These are phyloP conservation scores for Sorex maritimensis DNA, from an alignment of 2,797 vertebrate species.

Conservation along the genomic window DNA sequence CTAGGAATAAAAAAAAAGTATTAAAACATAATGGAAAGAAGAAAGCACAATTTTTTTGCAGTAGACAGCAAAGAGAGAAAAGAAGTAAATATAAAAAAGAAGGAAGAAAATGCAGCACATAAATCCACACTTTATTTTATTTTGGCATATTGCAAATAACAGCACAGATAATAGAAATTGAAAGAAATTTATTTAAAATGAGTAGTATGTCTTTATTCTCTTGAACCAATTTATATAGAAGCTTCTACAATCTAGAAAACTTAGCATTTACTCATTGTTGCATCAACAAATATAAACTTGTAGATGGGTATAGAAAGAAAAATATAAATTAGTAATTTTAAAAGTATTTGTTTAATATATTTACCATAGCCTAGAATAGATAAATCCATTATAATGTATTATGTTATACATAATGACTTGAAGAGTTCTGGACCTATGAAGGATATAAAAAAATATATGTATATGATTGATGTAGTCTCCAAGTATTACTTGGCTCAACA, in stretches of 20 bases:
- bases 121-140: slow-evolving; percentile 18
- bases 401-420: neutral
- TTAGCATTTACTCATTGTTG: slow-evolving; percentile 23
- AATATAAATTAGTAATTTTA: slow-evolving; percentile 17
- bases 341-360: neutral
- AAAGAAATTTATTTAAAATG: slow-evolving; percentile 58
- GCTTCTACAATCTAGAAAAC: slow-evolving; percentile 19
- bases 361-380: neutral
- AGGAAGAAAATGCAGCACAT: neutral
- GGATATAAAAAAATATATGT: neutral
- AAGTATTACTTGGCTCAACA: neutral
- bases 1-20: neutral
- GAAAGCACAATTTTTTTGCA: neutral
- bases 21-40: neutral
- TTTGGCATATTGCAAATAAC: neutral
- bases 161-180: slow-evolving; percentile 22
- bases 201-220: slow-evolving; percentile 51
- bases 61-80: neutral
- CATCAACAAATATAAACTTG: slow-evolving; percentile 21
- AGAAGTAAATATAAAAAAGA: neutral
- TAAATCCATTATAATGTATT: slow-evolving; percentile 6
- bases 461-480: neutral
- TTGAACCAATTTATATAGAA: neutral
- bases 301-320: neutral
- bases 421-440: slow-evolving; percentile 3